phyloP scores from a whole-genome alignment of 2,888 invertebrate genomes.

The Lasioglossum lativentre region DNA sequence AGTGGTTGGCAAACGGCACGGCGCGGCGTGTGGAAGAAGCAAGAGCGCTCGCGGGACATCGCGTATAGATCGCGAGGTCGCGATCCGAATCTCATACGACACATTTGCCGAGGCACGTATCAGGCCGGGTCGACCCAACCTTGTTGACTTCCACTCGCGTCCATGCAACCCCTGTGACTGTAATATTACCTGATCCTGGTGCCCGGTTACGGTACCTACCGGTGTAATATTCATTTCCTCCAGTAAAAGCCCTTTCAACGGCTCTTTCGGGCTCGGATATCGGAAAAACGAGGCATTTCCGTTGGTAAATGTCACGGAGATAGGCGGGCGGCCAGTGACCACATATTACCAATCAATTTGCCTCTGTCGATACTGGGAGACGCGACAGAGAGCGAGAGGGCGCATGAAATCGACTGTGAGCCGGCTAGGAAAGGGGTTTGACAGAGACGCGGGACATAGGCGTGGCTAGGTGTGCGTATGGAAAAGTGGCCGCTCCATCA shows the following conservation, averaged over 20 bases:
- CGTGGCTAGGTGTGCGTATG: constrained; percentile 46
- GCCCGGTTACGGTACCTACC: constrained; percentile 60
- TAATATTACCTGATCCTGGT: constrained; percentile 57
- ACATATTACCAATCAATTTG: constrained; percentile 76
- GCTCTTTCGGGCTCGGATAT: constrained; percentile 71
- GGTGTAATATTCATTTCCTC: constrained; percentile 73
- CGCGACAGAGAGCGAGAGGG: constrained; percentile 18
- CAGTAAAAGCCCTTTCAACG: constrained; percentile 72
- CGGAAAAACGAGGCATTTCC: constrained; percentile 73
- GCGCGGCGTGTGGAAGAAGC: not conserved
- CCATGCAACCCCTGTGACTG: constrained; percentile 28
- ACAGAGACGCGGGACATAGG: constrained; percentile 13
- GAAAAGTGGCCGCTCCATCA: constrained; percentile 74
- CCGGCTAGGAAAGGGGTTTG: constrained; percentile 21
- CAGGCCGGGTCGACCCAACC: not conserved
- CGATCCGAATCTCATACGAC: constrained; percentile 33
- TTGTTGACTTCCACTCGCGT: constrained; percentile 36
- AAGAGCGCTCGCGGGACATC: not conserved
- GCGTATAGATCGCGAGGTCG: not conserved
- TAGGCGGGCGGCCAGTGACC: constrained; percentile 69
- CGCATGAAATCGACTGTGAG: constrained; percentile 28
- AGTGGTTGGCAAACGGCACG: not conserved
- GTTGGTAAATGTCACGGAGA: constrained; percentile 74
- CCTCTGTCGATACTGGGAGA: constrained; percentile 73
- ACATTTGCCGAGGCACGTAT: constrained; percentile 17